Evolutionary conservation across 2,888 invertebrate species (phyloP).

Genomic region (Odontocolon sp.): DNA sequence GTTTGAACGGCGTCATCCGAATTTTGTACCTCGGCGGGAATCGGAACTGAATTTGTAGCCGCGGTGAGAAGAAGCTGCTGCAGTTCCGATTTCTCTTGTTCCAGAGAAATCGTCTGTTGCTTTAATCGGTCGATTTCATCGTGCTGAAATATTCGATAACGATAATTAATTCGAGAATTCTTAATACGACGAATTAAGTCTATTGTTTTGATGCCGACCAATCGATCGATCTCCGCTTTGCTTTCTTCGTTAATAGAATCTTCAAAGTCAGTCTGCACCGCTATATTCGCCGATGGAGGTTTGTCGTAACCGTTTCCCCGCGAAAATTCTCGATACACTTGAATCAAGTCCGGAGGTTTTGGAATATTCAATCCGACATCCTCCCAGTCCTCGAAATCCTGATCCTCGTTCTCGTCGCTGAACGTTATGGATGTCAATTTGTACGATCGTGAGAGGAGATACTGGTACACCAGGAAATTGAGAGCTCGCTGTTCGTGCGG

Average conservation of each 20-base stretch:
- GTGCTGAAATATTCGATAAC: constrained; percentile 78
- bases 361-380: constrained; percentile 94
- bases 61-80: constrained; percentile 80
- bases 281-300: constrained; percentile 82
- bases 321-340: constrained; percentile 85
- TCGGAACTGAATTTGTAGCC: neutral
- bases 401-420: constrained; percentile 94
- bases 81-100: constrained; percentile 84
- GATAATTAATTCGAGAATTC: neutral
- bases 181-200: neutral
- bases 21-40: constrained; percentile 10
- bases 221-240: constrained; percentile 67
- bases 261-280: constrained; percentile 72
- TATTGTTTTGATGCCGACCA: constrained; percentile 60
- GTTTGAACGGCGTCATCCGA: constrained; percentile 70
- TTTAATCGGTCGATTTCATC: constrained; percentile 84
- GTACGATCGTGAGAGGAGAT: constrained; percentile 89
- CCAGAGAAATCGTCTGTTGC: constrained; percentile 82
- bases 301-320: constrained; percentile 81
- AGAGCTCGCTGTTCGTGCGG: constrained; percentile 92
- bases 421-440: constrained; percentile 95
- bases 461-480: constrained; percentile 94
- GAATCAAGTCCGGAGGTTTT: constrained; percentile 88
- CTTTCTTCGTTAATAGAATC: constrained; percentile 47
- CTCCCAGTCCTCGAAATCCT: constrained; percentile 96